phyloP scores from a whole-genome alignment of 1,140 invertebrate genomes.

The Listronotus bonariensis region DNA sequence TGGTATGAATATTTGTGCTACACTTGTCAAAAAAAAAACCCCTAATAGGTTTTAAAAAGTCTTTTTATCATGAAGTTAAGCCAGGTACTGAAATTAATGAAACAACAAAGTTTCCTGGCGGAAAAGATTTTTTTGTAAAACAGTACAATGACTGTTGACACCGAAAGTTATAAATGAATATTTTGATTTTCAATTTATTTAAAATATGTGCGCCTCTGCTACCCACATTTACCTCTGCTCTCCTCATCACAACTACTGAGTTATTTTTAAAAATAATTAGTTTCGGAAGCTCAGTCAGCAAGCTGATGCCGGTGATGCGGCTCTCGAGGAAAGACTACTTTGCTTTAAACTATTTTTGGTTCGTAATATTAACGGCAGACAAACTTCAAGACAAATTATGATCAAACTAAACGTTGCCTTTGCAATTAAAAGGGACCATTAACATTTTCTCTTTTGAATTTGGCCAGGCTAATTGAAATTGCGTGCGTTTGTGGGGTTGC shows the following conservation, averaged over 20 bases:
- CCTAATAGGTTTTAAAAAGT: too few species aligned
- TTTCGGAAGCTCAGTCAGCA: slow-evolving; percentile 43
- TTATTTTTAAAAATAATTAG: slow-evolving; percentile 48
- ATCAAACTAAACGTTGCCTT: slow-evolving; percentile 29
- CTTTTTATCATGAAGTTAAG: too few species aligned
- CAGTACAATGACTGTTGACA: too few species aligned
- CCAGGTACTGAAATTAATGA: too few species aligned
- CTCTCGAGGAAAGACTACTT: slow-evolving; percentile 24
- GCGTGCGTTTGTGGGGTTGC: not conserved
- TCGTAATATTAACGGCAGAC: slow-evolving; percentile 27
- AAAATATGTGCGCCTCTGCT: not conserved
- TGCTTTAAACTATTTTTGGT: slow-evolving; percentile 33
- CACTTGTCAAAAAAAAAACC: too few species aligned
- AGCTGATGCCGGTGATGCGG: slow-evolving; percentile 13
- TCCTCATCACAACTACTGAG: slow-evolving; percentile 17
- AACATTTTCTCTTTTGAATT: slow-evolving; percentile 18
- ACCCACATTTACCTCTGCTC: not conserved
- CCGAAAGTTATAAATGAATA: too few species aligned
- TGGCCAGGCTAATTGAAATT: slow-evolving; percentile 9
- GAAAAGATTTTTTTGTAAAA: too few species aligned
- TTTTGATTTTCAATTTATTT: too few species aligned
- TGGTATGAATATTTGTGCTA: too few species aligned
- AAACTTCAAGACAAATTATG: slow-evolving; percentile 42
- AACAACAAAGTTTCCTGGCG: too few species aligned
- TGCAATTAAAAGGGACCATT: slow-evolving; percentile 29